Base-by-base conservation (phyloP, 2,888 invertebrate genomes). In the Labia minor region DNA sequence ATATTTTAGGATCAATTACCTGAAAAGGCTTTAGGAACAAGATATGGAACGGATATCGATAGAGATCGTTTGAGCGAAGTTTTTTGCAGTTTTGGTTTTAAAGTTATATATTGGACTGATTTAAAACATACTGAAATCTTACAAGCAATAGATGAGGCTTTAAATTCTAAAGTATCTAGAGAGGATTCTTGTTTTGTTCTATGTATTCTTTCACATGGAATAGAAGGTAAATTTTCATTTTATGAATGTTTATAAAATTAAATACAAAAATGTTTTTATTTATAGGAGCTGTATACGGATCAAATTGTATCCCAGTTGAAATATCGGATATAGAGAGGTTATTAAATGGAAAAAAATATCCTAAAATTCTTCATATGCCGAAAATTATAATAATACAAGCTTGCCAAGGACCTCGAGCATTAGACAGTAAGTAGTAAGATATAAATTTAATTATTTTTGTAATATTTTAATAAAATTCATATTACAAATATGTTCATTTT, bases 341-440 rank as follows among this genome's bases (percentile, higher is more conserved):
- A 71, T 74, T 84, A 65, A 78, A 79, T 61, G 69, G 70, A 14
- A 66, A 21, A 14, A 64, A 66, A 19, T 75, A 74, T 1, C 72
- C 71, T 4, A 73, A 77, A 63, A 74, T 84, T 19, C 70, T 73
- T 1, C 76, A 77, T 1, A 82, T 82, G 72, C 81, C 82, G 14
- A 85, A 84, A 75, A 72, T 84, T 66, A 73, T 84, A 0, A 79
- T 85, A 64, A 76, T 84, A 61, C 84, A 85, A 74, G 81, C 84
- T 0, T 85, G 85, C 69, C 85, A 84, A 73, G 82, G 81, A 26
- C n/a, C 37, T n/a, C 21, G 21, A 11, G 61, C 33, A 2, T 65
- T 65, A 65, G 37, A 66, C 19, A 68, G 69, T 69, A 64, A 64
- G 66, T 26, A 26, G 16, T 20, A 37, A 37, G 33, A 65, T 37